Base-by-base conservation (phyloP, 1,140 invertebrate genomes). In the Saxidomus purpurata region DNA sequence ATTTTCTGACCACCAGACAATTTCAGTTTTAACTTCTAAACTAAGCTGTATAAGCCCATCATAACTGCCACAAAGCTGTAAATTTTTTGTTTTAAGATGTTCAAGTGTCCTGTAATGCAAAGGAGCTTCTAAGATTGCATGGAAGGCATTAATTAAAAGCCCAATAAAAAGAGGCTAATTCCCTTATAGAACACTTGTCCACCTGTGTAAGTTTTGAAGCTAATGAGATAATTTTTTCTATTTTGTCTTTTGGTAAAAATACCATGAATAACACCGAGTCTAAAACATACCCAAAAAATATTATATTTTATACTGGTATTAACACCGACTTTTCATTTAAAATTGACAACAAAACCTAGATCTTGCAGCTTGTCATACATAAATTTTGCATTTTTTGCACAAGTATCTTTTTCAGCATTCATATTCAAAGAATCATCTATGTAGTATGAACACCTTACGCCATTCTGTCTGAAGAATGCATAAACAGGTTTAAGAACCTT, bases 101-200 rank as follows among this genome's bases (percentile, higher is more conserved):
- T 81, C 79, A 13, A 81, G 28, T 9, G 2, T 28, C 34, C 79
- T 55, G 36, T 59, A 81, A 47, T 81, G 79, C 34, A 84, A 84
- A 3, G 13, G n/a, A 34, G 63, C 83, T 55, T 85, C 63, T 34
- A 71, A 34, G 1, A 85, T 40, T n/a, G n/a, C n/a, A n/a, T n/a
- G n/a, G n/a, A n/a, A n/a, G n/a, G n/a, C n/a, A n/a, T n/a, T n/a
- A n/a, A 49, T 61, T 36, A 81, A 28, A 2, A 31, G 25, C 40
- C 83, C 83, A 52, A 85, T 85, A 36, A n/a, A 85, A 85, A 17
- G 63, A 85, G 22, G 83, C 83, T 34, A 85, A 34, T 28, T 71
- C 63, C 36, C 83, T 28, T 3, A 85, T 43, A 6, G 47, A 47
- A 22, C 1, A 49, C 28, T 22, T 4, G 1, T 22, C 28, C 9